Base-by-base conservation (phyloP, 2,888 invertebrate genomes). In the Parelbella ahira region DNA sequence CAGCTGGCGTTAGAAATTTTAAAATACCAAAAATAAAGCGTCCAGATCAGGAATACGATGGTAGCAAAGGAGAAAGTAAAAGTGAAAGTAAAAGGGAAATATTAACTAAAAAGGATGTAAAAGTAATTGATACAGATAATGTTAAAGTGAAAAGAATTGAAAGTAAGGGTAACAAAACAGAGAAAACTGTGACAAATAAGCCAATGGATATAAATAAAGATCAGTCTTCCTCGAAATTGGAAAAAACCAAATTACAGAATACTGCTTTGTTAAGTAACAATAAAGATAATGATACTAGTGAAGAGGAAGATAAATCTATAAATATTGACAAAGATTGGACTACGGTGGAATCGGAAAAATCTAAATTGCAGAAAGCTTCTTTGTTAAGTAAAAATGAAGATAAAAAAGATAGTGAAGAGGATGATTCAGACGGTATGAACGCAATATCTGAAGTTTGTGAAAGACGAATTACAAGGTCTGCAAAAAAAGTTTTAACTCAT, bases 1-100 rank as follows among this genome's bases (percentile, higher is more conserved):
- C 81, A 1, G 78, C 70, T 57, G 82, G 81, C 20, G 84, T 87
- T 0, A 83, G 77, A 63, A 88, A 87, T 56, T 88, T 84, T 48
- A 88, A 80, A 61, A 87, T 88, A 50, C 86, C 88, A 0, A 88
- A 88, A 68, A 79, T 87, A 24, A 87, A 84, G 68, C 69, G 79
- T 12, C 46, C 56, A n/a, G n/a, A n/a, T n/a, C n/a, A n/a, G n/a
- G n/a, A n/a, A n/a, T n/a, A n/a, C n/a, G n/a, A n/a, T n/a, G n/a
- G n/a, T n/a, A n/a, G n/a, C n/a, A n/a, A n/a, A n/a, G n/a, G n/a
- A n/a, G n/a, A n/a, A n/a, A n/a, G n/a, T n/a, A n/a, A n/a, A n/a
- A n/a, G n/a, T n/a, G n/a, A n/a, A n/a, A n/a, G n/a, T n/a, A n/a
- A n/a, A n/a, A n/a, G n/a, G n/a, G n/a, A n/a, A n/a, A n/a, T n/a